Percentiles rank a stretch among this genome's conserved stretches.
Evolutionary conservation across 2,113 vertebrate genomes (phyloP).

Genomic region (Puffinus mauretanicus): DNA sequence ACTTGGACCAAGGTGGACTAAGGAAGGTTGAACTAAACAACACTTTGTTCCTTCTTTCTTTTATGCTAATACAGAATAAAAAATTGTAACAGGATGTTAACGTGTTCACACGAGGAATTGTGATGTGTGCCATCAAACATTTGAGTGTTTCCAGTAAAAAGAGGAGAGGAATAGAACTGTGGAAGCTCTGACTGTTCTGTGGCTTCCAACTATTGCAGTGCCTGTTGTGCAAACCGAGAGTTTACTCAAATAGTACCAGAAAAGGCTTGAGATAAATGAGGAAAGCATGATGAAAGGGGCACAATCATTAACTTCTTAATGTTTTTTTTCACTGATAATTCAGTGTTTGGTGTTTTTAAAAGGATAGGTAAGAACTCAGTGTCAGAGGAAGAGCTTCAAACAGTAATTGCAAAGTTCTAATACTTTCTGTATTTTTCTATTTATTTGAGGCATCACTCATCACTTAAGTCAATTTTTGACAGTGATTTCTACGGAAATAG

Average conservation of each 20-base stretch:
- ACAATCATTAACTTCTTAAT: background rate
- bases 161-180: background rate
- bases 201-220: background rate
- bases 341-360: background rate
- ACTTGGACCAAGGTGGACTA: background rate
- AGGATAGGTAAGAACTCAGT: background rate
- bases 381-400: background rate
- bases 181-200: background rate
- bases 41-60: background rate
- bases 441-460: background rate
- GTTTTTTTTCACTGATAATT: background rate
- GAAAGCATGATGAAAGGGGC: background rate
- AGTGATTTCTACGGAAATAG: background rate
- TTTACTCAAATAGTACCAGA: background rate
- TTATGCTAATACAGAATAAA: background rate
- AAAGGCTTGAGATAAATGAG: background rate
- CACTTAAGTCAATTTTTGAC: background rate
- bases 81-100: background rate
- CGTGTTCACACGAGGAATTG: background rate
- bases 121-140: background rate
- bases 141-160: background rate
- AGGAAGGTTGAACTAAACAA: background rate
- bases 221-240: background rate
- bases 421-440: background rate
- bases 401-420: background rate